Evolutionary conservation across 2,113 vertebrate genomes (phyloP).

Genomic region (Ictalurus punctatus): DNA sequence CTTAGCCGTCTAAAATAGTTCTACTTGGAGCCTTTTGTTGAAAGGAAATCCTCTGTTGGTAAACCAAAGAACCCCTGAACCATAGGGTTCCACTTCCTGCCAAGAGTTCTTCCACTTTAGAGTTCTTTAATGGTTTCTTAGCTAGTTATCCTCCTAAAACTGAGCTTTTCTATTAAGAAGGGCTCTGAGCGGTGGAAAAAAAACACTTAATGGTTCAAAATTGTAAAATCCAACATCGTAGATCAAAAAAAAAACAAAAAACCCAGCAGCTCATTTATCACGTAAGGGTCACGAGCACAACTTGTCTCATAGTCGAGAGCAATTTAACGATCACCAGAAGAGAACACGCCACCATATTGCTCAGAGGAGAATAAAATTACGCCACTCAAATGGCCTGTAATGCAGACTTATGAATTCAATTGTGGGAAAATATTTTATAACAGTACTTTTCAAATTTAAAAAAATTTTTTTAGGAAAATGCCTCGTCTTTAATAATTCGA

Average conservation of each 20-base stretch:
- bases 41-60: too few relatives aligned
- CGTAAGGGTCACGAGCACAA: neutral
- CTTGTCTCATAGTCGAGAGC: neutral
- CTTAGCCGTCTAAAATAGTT: neutral
- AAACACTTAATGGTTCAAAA: neutral
- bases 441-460: neutral
- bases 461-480: neutral
- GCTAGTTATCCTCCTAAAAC: neutral
- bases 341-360: neutral
- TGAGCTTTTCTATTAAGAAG: neutral
- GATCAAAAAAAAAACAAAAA: neutral
- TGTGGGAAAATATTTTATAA: constrained; percentile 39
- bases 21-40: neutral
- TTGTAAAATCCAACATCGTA: neutral
- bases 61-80: neutral
- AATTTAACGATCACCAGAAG: constrained; percentile 5
- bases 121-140: neutral
- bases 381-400: constrained; percentile 17
- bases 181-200: too few relatives aligned
- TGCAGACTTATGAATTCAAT: constrained; percentile 43
- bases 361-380: constrained; percentile 31
- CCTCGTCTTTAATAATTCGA: neutral
- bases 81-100: neutral
- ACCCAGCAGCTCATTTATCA: neutral
- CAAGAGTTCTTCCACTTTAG: neutral